Evolutionary conservation across 2,888 invertebrate genomes (phyloP), one percentile per base, ranked within the genome.

Genomic region (Nomada ferruginata): DNA sequence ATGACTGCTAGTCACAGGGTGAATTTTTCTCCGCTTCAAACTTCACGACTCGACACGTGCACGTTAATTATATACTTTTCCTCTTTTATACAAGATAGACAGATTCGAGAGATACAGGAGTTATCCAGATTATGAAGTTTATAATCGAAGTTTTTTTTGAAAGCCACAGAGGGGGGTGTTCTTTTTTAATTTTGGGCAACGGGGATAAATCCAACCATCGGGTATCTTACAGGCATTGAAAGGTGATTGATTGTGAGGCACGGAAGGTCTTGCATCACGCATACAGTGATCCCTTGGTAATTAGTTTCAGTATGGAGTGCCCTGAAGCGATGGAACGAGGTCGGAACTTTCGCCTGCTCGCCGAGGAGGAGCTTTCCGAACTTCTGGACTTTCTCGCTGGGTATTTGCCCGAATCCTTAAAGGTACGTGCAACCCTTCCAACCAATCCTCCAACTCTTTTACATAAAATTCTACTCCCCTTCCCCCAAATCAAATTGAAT

Each of bases 371-470:
- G 95, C 96, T 97, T 94, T 96, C 97, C 93, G 96, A 96, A 94
- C 96, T 97, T 94, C 95, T 97, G 94, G 96, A 97, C 94, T 95
- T 96, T 94, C 96, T 97, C 94, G 96, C 96, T 93, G 95, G 96
- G 94, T 97, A 96, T 95, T 95, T 97, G 94, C 97, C 97, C 93
- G 97, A 97, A 95, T 97, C 97, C 92, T 95, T 97, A 92, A 97
- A 97, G 96, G 97, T 97, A 71, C 71, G 79, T 80, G 42, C 42
- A 59, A 59, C 5, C 64, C 44, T 55, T 20, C 50, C 18, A n/a
- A 18, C 13, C 13, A 29, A 53, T 26, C 44, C 23, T 63, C n/a
- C 36, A 63, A 2, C 36, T 63, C 36, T 36, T 36, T 36, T 36
- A 36, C 36, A 36, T 36, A 36, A 36, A 36, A 7, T 63, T 36